phyloP scores from a whole-genome alignment of 2,888 invertebrate species.

The Eilema caniola region DNA sequence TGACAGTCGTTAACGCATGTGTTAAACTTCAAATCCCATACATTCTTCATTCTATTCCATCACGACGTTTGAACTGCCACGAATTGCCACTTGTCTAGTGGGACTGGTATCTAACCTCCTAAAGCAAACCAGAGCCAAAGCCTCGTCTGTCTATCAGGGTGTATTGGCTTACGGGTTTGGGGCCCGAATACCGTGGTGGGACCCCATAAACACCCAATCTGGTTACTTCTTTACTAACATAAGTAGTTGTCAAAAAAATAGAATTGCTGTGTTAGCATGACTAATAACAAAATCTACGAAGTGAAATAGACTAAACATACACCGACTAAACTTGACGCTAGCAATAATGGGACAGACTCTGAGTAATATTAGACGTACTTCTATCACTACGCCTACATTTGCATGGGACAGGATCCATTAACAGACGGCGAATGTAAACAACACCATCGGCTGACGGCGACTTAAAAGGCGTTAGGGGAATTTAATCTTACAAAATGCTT shows the following conservation, averaged over 20 bases:
- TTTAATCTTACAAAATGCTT: constrained; percentile 57
- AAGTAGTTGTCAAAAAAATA: background rate
- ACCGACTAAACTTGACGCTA: constrained; percentile 27
- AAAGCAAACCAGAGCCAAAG: too few species aligned
- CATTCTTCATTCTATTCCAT: too few species aligned
- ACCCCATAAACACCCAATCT: too few species aligned
- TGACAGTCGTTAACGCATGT: too few species aligned
- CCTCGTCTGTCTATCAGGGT: too few species aligned
- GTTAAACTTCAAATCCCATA: too few species aligned
- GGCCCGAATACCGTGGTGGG: too few species aligned
- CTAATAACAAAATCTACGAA: constrained; percentile 6
- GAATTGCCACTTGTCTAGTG: too few species aligned
- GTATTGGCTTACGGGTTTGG: too few species aligned
- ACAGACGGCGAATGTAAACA: constrained; percentile 70
- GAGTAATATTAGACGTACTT: constrained; percentile 56
- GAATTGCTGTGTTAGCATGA: background rate
- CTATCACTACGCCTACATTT: constrained; percentile 60
- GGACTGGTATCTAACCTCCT: too few species aligned
- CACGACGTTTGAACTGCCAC: too few species aligned
- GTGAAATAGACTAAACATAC: constrained; percentile 5
- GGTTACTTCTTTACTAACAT: background rate
- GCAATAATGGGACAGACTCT: constrained; percentile 37
- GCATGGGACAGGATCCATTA: constrained; percentile 73
- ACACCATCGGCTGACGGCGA: constrained; percentile 64
- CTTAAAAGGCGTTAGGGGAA: constrained; percentile 71